Percentiles rank a stretch among this genome's conserved stretches.
These are phyloP conservation scores for Clytia hemisphaerica DNA, from an alignment of 30 jellyfish, hydroid and myxozoan species.

Conservation along the genomic window DNA sequence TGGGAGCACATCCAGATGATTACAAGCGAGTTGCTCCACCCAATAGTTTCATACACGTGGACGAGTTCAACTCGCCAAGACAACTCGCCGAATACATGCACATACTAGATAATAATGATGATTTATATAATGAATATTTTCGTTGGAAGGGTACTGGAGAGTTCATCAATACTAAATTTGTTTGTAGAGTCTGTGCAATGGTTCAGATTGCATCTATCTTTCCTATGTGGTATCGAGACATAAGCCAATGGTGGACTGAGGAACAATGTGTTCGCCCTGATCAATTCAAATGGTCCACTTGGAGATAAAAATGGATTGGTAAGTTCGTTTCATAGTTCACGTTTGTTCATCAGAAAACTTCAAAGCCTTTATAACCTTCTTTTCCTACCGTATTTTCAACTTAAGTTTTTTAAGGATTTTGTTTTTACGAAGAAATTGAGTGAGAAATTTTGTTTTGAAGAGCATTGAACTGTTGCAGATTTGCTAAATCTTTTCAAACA, in stretches of 20 bases:
- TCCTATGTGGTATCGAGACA: conserved; percentile 8
- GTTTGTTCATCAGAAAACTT: too few relatives aligned
- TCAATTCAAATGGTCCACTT: background rate
- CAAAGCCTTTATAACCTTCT: too few relatives aligned
- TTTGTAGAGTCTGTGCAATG: conserved; percentile 14
- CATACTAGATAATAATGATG: conserved; percentile 4
- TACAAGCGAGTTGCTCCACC: conserved; percentile 21
- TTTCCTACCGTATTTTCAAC: too few relatives aligned
- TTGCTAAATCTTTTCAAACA: too few relatives aligned
- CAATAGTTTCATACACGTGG: conserved; percentile 9
- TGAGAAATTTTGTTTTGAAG: too few relatives aligned
- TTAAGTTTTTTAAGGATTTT: too few relatives aligned
- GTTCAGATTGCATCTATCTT: background rate
- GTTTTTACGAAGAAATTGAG: too few relatives aligned
- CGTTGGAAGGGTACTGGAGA: conserved; percentile 20
- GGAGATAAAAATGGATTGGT: too few relatives aligned
- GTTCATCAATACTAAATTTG: conserved; percentile 7
- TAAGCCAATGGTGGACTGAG: background rate
- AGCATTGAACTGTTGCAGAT: too few relatives aligned
- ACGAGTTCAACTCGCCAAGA: background rate
- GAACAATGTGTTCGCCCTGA: background rate
- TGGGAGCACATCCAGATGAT: conserved; percentile 24
- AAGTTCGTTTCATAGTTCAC: too few relatives aligned
- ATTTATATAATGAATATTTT: background rate
- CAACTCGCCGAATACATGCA: conserved; percentile 16